Base-by-base conservation (phyloP, 2,113 vertebrate genomes). In the Beaufortia kweichowensis region DNA sequence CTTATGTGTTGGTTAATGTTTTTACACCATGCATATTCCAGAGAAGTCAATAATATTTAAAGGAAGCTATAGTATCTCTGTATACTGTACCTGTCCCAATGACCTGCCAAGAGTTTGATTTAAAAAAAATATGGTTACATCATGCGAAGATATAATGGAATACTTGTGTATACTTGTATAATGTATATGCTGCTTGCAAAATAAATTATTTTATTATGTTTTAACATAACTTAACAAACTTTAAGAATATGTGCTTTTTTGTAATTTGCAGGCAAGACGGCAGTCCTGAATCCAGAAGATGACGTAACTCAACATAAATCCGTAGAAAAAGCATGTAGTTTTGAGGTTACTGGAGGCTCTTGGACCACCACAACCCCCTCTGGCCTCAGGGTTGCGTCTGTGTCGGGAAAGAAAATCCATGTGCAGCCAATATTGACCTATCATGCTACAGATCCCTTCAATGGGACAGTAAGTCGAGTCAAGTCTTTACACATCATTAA, bases 351-450 rank as follows among this genome's bases (percentile, higher is more conserved):
- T 0, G 78, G 75, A 72, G 91, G 93, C 21, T 92, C 84, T 14
- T 98, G 96, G 97, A 86, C 92, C 67, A 98, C 96, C 8, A 98
- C 94, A 0, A 91, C 93, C 53, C 94, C 94, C 3, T 89, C 85
- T 61, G 96, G 97, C 46, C 68, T 85, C 31, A 91, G 75, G 63
- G 89, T 97, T 56, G 91, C 91, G 76, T 95, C 94, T 14, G 84
- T 90, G 64, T 92, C 91, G 59, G 78, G 67, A 11, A 86, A 86
- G 31, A 89, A 76, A 80, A 72, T 86, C 68, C 81, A 92, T 31
- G 86, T 88, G 59, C 56, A 84, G 4, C 90, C 91, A 0, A 62
- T 94, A 1, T 85, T 92, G 2, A 80, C 78, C 68, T 94, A 91
- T 76, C 89, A 88, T 62, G 88, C 92, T 61, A 96, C 94, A 5